Base-by-base conservation (phyloP, 2,797 vertebrate genomes). In the Gouania willdenowi region DNA sequence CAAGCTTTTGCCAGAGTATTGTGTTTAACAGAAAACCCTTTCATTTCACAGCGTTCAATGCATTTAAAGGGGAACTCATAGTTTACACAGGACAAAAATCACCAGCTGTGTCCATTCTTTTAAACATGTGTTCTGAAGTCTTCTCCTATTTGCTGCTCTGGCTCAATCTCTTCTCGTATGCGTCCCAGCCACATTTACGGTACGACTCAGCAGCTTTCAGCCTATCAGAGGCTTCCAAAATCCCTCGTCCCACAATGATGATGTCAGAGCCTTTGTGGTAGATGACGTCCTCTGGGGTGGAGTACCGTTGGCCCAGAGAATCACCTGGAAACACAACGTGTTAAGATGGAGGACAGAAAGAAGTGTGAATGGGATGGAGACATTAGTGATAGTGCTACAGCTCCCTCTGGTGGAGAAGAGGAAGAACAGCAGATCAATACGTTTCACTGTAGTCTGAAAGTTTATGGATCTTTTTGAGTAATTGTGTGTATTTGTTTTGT, bases 201-300 rank as follows among this genome's bases (percentile, higher is more conserved):
- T 97, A 99, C 6, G 56, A 78, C 74, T 95, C 91, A 0, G 93
- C 92, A 19, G 91, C 90, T 26, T 86, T 75, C 40, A 76, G 54
- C 34, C 22, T 80, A 66, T 92, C 86, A 1, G 89, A 9, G 0
- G 87, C 89, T 15, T 81, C 70, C 59, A 94, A 56, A 55, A 98
- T 92, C 8, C 95, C 97, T 16, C 95, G 91, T 43, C 95, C 94
- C 13, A 98, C 95, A 7, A 98, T 95, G 75, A 99, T 89, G 85
- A 98, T 52, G 50, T 99, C 97, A 22, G 91, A 95, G 50, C 89
- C 88, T 69, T 87, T 91, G 41, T 52, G 68, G 17, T 39, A 38
- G 48, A 98, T 87, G 13, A 96, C 91, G 8, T 97, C 91, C 38
- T 89, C 81, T 0, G 92, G 93, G 31, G 77, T 93, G 19, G 73